A percentile compares a stretch with the other conserved stretches of the same genome.
phyloP scores from a whole-genome alignment of 2,113 vertebrate genomes.

The Etheostoma spectabile region DNA sequence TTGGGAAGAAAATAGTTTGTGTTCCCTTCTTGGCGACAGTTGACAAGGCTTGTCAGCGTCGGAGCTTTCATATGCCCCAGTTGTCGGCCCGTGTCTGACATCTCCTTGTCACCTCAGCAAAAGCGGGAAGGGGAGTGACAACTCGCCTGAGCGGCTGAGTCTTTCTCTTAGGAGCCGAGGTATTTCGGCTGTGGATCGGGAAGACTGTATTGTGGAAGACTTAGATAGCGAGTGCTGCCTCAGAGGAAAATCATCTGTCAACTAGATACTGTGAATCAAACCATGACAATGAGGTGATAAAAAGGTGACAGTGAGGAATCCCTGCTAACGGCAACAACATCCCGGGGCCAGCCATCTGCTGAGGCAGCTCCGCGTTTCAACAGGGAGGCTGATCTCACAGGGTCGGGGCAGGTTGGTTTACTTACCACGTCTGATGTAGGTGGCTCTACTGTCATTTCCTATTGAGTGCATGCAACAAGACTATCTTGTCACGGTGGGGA shows the following conservation, averaged over 20 bases:
- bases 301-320: slow-evolving; percentile 66
- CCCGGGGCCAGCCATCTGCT: slow-evolving; percentile 68
- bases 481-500: not conserved
- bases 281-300: slow-evolving; percentile 75
- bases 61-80: slow-evolving; percentile 49
- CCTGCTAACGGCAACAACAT: slow-evolving; percentile 51
- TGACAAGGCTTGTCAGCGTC: slow-evolving; percentile 50
- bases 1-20: slow-evolving; percentile 10
- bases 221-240: slow-evolving; percentile 44
- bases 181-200: too few species aligned
- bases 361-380: slow-evolving; percentile 22
- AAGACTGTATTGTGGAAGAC: slow-evolving; percentile 37
- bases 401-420: slow-evolving; percentile 43
- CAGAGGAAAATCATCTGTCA: slow-evolving; percentile 62
- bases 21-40: slow-evolving; percentile 31
- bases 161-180: slow-evolving; percentile 30
- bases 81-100: slow-evolving; percentile 60
- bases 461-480: slow-evolving; percentile 12
- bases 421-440: slow-evolving; percentile 10
- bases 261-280: slow-evolving; percentile 39
- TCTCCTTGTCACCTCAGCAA: slow-evolving; percentile 60
- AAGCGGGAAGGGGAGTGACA: slow-evolving; percentile 48
- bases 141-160: not conserved
- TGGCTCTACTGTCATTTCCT: slow-evolving; percentile 40
- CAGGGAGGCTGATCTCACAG: slow-evolving; percentile 28